Evolutionary conservation across 2,797 vertebrate genomes (phyloP).

Genomic region (Fistularia commersonii): DNA sequence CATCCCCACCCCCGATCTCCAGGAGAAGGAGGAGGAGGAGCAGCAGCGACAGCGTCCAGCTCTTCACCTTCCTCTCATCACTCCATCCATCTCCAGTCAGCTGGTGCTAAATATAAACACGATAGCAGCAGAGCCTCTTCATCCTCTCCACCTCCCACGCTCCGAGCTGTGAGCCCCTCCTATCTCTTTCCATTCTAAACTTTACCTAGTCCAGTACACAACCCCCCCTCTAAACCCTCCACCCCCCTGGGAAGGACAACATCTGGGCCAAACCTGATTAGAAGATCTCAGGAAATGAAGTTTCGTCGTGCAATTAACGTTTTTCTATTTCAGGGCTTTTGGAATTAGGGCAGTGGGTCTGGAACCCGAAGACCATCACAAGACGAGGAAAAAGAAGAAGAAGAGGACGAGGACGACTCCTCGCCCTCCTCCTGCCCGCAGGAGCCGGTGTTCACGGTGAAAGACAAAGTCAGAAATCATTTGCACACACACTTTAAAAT

Average conservation of each 20-base stretch:
- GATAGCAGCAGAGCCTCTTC: slow-evolving; percentile 39
- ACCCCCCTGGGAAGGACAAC: slow-evolving; percentile 11
- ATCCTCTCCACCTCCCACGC: slow-evolving; percentile 30
- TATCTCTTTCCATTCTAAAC: slow-evolving; percentile 48
- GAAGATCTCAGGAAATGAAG: slow-evolving; percentile 19
- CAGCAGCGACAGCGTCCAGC: slow-evolving; percentile 44
- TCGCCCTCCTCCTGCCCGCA: no score
- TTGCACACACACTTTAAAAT: slow-evolving; percentile 52
- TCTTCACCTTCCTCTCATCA: slow-evolving; percentile 41
- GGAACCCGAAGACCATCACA: no score
- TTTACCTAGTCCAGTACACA: slow-evolving; percentile 37
- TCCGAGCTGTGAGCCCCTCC: slow-evolving; percentile 42
- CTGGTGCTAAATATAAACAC: slow-evolving; percentile 57
- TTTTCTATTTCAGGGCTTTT: no score
- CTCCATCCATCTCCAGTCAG: slow-evolving; percentile 53
- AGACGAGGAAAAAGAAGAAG: no score
- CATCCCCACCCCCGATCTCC: no score
- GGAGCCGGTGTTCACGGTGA: not conserved
- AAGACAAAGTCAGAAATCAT: slow-evolving; percentile 35
- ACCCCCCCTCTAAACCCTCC: slow-evolving; percentile 30
- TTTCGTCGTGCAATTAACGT: no score
- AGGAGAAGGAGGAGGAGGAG: slow-evolving; percentile 48
- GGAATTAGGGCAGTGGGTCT: no score
- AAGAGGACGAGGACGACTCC: not conserved
- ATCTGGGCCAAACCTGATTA: slow-evolving; percentile 36